Evolutionary conservation across 2,888 invertebrate species (phyloP).

Genomic region (Cryptus viduatorius): DNA sequence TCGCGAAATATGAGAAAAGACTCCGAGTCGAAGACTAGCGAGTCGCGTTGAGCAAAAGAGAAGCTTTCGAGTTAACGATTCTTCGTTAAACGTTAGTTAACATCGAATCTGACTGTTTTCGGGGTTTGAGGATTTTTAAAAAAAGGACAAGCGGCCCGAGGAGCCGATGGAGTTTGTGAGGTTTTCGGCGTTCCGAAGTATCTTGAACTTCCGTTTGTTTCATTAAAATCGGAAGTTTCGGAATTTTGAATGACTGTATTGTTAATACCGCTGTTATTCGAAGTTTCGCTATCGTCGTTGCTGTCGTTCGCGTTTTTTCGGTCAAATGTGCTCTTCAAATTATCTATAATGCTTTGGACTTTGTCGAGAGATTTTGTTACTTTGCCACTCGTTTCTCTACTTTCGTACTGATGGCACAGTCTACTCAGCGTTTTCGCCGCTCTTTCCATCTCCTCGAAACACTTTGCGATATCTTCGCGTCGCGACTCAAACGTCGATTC

Average conservation of each 20-base stretch:
- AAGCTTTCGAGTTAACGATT: background rate
- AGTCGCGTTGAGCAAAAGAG: constrained; percentile 2
- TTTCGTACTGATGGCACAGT: constrained; percentile 77
- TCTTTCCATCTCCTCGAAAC: constrained; percentile 80
- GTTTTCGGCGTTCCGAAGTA: constrained; percentile 60
- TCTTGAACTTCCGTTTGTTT: constrained; percentile 52
- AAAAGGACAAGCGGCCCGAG: constrained; percentile 70
- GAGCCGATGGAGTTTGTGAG: constrained; percentile 74
- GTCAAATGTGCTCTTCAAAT: constrained; percentile 74
- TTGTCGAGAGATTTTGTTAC: constrained; percentile 77
- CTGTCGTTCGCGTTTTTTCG: constrained; percentile 51
- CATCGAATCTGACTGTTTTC: constrained; percentile 80
- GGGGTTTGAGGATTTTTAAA: constrained; percentile 70
- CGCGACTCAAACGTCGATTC: constrained; percentile 72
- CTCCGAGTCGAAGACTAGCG: background rate
- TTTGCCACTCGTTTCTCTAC: constrained; percentile 72
- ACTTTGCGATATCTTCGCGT: constrained; percentile 78
- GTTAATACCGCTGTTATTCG: constrained; percentile 66
- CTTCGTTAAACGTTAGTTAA: constrained; percentile 53
- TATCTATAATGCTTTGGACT: constrained; percentile 75
- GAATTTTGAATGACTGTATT: constrained; percentile 75
- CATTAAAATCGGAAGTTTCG: constrained; percentile 45
- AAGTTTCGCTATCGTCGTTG: constrained; percentile 59
- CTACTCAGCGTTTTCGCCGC: constrained; percentile 79
- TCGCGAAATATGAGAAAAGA: background rate